Percentiles rank a stretch among this genome's conserved stretches.
Evolutionary conservation across 2,797 vertebrate genomes (phyloP).

Genomic region (Loris lydekkerianus): DNA sequence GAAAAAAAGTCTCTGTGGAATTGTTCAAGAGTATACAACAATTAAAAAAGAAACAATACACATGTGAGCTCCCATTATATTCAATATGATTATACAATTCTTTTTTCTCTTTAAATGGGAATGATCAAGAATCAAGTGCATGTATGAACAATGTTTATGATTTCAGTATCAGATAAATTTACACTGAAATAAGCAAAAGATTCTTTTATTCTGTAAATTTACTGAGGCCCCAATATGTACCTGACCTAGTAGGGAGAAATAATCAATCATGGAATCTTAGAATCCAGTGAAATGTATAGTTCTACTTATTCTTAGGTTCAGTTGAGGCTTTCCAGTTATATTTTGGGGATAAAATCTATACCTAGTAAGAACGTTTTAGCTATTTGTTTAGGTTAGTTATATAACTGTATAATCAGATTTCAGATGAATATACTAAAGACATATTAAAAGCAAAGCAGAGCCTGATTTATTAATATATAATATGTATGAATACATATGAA

Average conservation of each 20-base stretch:
- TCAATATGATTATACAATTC: background rate
- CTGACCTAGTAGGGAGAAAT: conserved; percentile 13
- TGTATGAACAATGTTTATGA: background rate
- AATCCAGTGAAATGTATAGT: conserved; percentile 55
- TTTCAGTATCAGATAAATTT: conserved; percentile 36
- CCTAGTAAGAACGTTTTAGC: background rate
- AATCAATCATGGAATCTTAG: conserved; percentile 32
- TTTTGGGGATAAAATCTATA: conserved; percentile 47
- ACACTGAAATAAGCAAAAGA: conserved; percentile 34
- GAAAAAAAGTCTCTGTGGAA: conserved; percentile 16
- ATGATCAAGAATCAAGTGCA: conserved; percentile 56
- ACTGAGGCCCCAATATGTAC: background rate
- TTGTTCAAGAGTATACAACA: conserved; percentile 39
- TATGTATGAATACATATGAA: background rate
- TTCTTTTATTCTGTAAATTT: conserved; percentile 48
- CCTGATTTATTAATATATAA: background rate
- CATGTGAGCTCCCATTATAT: background rate
- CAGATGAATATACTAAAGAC: background rate
- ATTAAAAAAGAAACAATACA: background rate
- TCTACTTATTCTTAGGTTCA: conserved; percentile 22
- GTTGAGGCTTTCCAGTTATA: background rate
- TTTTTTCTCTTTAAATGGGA: conserved; percentile 54
- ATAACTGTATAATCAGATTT: conserved; percentile 8
- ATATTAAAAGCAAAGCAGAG: conserved; percentile 43
- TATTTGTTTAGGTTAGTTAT: background rate